Base-by-base conservation (phyloP, 1,140 invertebrate species). In the Wiebesia pumilae region DNA sequence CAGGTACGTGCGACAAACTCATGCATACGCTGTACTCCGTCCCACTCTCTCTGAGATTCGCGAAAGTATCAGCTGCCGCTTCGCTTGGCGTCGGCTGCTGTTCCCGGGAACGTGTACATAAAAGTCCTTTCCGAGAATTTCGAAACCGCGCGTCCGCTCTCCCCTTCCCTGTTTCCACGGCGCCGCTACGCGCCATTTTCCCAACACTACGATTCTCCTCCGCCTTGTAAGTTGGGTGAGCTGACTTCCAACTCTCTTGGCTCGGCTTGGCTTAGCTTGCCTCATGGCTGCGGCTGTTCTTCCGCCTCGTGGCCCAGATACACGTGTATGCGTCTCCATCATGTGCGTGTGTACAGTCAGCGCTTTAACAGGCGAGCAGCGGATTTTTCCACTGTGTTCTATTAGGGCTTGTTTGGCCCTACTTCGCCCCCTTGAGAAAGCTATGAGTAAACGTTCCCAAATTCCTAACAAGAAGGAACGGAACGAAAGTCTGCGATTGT, bases 121-220 rank as follows among this genome's bases (percentile, higher is more conserved):
- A 83, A 83, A 84, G 83, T 84, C 83, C 83, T 84, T 84, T 78
- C 75, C 83, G 83, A 79, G 75, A 79, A 84, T 84, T 84, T 84
- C 83, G 73, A 84, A 84, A 84, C 73, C 54, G 51, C 71, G 83
- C 54, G 62, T 47, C 38, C 54, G 73, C 54, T 62, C 71, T 27
- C 54, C 82, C 33, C 30, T 67, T 24, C 73, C 69, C 77, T 77
- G 65, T 80, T 81, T 65, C 43, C 33, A 27, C 54, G n/a, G 10
- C 27, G 27, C 12, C 30, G n/a, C 54, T 27, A n/a, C n/a, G n/a
- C n/a, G n/a, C n/a, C n/a, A n/a, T n/a, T n/a, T n/a, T n/a, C n/a
- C n/a, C n/a, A n/a, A n/a, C n/a, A n/a, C n/a, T n/a, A n/a, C n/a
- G n/a, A n/a, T n/a, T n/a, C n/a, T n/a, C n/a, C n/a, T n/a, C 30